Evolutionary conservation across 2,797 vertebrate genomes (phyloP), one percentile per base, ranked within the genome.

Genomic region (Rhinatrema bivittatum): DNA sequence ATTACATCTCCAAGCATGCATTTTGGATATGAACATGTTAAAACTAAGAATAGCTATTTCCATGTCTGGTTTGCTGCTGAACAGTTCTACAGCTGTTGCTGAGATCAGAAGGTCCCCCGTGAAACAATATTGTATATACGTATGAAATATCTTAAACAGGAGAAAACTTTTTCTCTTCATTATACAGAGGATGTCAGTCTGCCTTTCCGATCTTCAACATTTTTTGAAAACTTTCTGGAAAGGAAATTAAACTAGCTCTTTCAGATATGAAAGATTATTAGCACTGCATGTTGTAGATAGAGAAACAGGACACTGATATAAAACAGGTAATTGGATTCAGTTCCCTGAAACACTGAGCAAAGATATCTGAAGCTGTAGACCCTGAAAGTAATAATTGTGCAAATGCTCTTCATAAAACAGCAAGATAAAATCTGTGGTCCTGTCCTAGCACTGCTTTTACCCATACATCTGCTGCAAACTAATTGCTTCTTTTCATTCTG

Each of bases 241-340:
- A 72, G 78, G 78, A 84, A 81, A 86, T 81, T 62, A 76, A 77
- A 75, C 35, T 67, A 32, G 34, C 10, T 49, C 49, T 54, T 64
- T 52, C 53, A 57, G 62, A 54, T 45, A 50, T 31, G 42, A 29
- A 44, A 53, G 62, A 62, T 39, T 5, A 20, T 47, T 35, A 7
- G 36, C 10, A 38, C 24, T 23, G 5, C 55, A 36, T 38, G 26
- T 55, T 38, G 5, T 22, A 32, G 28, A 22, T 32, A 34, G 29
- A 53, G 56, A 32, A 41, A 54, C 42, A 51, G 67, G 49, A 62
- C 63, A 50, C 42, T 62, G 62, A 62, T 67, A 42, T 41, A 21
- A 33, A 57, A 39, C n/a, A 46, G 43, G 23, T 68, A 67, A 71
- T 79, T 77, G 59, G 62, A 56, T 76, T 74, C 50, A 53, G 42